Base-by-base conservation (phyloP, 1,140 invertebrate species). In the Brachionus koreanus region DNA sequence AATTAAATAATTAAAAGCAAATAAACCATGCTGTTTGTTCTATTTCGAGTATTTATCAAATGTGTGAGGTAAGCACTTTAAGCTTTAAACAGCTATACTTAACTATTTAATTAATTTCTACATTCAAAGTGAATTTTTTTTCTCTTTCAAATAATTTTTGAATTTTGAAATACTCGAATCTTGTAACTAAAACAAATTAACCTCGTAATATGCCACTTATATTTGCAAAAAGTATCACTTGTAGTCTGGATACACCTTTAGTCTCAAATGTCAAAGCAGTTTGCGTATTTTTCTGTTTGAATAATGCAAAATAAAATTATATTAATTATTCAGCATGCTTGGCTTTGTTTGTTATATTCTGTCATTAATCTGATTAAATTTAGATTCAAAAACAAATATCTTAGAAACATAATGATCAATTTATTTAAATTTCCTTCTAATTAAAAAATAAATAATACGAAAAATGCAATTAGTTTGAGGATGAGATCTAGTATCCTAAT, bases 1-100 rank as follows among this genome's bases (percentile, higher is more conserved):
- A 57, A 57, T 57, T 57, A 57, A 57, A 57, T 57, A 57, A 57
- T 57, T 23, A 57, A 57, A 57, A 57, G 49, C 49, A 57, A 57
- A 57, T 57, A 57, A 57, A 19, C 49, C 49, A 57, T 57, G 49
- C 49, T 57, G 49, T 57, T 57, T 57, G 19, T 57, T 57, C 49
- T 57, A 57, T 57, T 57, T 57, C 16, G 49, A 57, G 49, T 57
- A 57, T 57, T 57, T 57, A 57, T 57, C 49, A 57, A 57, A 25
- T 19, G 16, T 57, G 19, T 57, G 49, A 57, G 49, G 49, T 57
- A 16, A 57, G 19, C 49, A 19, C 49, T 57, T 19, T 57, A n/a
- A 19, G 49, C n/a, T 57, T 57, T 23, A 57, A 57, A 57, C 49
- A 57, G 9, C 49, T 57, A 19, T 16, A 57, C 49, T 57, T 57